These are phyloP conservation scores for Schizaphis graminum DNA, from an alignment of 2,888 invertebrate genomes.

Conservation along the genomic window DNA sequence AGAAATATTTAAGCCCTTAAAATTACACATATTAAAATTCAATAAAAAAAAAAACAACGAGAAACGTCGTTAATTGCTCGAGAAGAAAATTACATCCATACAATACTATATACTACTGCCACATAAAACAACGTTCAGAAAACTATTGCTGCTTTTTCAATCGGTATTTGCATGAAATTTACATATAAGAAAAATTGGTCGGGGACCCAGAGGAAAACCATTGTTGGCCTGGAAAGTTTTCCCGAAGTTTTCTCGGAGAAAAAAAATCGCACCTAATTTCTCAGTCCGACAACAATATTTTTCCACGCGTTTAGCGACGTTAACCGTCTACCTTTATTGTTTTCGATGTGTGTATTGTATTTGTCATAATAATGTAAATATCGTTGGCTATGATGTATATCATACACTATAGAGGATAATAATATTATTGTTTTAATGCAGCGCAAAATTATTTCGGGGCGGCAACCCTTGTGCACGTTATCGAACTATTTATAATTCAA, in stretches of 20 bases:
- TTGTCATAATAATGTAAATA: background rate
- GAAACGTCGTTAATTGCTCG: background rate
- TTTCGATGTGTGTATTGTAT: background rate
- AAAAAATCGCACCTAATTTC: background rate
- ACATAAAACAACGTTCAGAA: background rate
- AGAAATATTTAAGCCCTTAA: too few relatives aligned
- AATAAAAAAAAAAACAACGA: background rate
- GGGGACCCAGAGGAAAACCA: background rate
- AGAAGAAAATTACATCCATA: background rate
- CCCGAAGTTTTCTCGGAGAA: background rate
- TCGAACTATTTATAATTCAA: conserved; percentile 4
- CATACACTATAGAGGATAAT: background rate
- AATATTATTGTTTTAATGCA: background rate
- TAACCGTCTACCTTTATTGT: background rate
- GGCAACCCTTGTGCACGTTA: background rate
- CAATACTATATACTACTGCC: background rate
- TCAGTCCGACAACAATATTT: background rate
- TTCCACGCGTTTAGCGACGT: background rate
- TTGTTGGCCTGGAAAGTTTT: background rate
- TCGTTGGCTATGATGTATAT: background rate
- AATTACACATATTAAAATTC: background rate
- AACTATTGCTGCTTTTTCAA: background rate
- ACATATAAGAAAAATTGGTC: background rate
- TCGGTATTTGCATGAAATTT: background rate
- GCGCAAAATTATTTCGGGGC: background rate